Conservation (phyloP, 1,140 invertebrate genomes). For the Aphaenogaster rudis region DNA sequence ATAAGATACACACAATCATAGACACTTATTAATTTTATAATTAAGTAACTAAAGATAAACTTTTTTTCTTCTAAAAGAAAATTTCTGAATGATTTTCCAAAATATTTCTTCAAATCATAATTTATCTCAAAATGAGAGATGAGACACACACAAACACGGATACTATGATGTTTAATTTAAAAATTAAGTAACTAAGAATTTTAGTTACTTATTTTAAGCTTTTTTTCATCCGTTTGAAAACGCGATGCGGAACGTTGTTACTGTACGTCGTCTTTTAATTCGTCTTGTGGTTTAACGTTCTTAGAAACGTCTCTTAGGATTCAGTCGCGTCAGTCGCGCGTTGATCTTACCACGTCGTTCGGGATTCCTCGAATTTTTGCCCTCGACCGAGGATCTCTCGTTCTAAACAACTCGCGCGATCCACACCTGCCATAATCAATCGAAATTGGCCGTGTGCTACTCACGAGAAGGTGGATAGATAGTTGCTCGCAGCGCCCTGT, state of each 20-base stretch:
- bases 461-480: conserved; percentile 25
- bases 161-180: background rate
- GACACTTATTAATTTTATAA: background rate
- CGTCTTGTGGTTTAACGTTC: background rate
- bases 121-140: background rate
- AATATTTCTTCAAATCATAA: background rate
- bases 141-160: background rate
- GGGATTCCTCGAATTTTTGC: background rate
- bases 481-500: conserved; percentile 71
- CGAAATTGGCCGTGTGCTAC: conserved; percentile 66
- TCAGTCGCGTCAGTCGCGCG: background rate
- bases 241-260: background rate
- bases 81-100: background rate
- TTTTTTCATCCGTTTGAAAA: background rate
- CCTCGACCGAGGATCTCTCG: background rate
- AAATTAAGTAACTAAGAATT: background rate
- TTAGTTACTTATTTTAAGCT: background rate
- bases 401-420: background rate
- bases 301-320: background rate
- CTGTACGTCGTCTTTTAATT: background rate
- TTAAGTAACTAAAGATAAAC: background rate
- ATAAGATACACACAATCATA: background rate
- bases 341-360: background rate
- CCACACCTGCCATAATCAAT: conserved; percentile 72
- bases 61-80: background rate